These are phyloP conservation scores for Hydriomena furcata DNA, from an alignment of 2,888 invertebrate species.

Conservation along the genomic window DNA sequence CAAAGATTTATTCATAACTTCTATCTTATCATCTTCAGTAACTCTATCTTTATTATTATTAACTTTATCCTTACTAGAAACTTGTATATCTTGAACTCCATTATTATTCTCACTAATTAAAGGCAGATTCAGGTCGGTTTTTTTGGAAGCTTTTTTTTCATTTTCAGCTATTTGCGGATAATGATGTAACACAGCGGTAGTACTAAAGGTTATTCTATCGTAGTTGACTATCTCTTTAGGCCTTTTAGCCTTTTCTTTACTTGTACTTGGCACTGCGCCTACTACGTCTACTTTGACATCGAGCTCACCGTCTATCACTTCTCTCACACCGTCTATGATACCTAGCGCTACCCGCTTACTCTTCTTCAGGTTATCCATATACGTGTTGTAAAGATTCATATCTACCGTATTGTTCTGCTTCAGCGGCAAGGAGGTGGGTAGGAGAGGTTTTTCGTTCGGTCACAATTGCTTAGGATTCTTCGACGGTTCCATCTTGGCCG, in stretches of 20 bases:
- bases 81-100: conserved; percentile 37
- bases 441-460: conserved; percentile 69
- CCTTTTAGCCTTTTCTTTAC: conserved; percentile 55
- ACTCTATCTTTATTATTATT: conserved; percentile 63
- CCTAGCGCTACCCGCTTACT: conserved; percentile 70
- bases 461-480: conserved; percentile 75
- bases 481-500: conserved; percentile 61
- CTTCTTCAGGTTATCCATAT: conserved; percentile 71
- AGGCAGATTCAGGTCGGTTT: conserved; percentile 59
- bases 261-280: conserved; percentile 66
- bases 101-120: conserved; percentile 63
- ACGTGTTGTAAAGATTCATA: conserved; percentile 73
- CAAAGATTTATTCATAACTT: conserved; percentile 60
- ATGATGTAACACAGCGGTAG: conserved; percentile 75
- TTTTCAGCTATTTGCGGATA: conserved; percentile 70
- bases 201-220: conserved; percentile 75
- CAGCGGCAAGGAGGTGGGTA: conserved; percentile 74
- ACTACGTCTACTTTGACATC: conserved; percentile 47
- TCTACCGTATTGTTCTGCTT: conserved; percentile 75
- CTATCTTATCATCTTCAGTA: conserved; percentile 49
- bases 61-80: conserved; percentile 50
- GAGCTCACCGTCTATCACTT: conserved; percentile 54
- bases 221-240: conserved; percentile 71
- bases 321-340: conserved; percentile 69
- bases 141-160: conserved; percentile 49